phyloP scores from a whole-genome alignment of 1,140 invertebrate species.

The Bombus difficillimus region DNA sequence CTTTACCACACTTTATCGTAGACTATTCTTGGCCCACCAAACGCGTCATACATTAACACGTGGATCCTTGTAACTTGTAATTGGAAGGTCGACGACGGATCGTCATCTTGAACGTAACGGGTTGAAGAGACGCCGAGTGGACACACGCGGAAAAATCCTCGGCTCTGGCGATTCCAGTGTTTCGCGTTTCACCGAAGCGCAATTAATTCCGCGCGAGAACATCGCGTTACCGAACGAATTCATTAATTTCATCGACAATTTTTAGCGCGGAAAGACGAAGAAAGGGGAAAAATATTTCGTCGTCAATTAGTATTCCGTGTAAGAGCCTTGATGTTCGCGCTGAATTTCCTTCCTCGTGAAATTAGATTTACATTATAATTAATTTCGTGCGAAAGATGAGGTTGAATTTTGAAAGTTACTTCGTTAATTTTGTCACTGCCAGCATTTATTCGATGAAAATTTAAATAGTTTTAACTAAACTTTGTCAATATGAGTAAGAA shows the following conservation, averaged over 20 bases:
- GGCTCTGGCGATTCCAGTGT: not conserved
- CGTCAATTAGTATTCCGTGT: not conserved
- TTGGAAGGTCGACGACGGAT: not conserved
- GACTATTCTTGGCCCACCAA: too few species aligned
- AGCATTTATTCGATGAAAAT: not conserved
- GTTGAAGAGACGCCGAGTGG: too few species aligned
- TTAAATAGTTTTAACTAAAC: not conserved
- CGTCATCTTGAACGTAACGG: slow-evolving; percentile 1
- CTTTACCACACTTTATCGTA: too few species aligned
- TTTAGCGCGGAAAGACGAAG: not conserved
- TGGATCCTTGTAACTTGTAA: not conserved
- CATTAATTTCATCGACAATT: slow-evolving; percentile 13
- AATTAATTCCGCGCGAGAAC: slow-evolving; percentile 25
- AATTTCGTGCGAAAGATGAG: not conserved
- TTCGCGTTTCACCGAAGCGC: not conserved
- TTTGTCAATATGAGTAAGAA: too few species aligned
- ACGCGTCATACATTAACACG: too few species aligned
- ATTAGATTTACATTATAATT: not conserved
- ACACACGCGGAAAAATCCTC: not conserved
- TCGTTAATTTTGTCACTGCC: not conserved
- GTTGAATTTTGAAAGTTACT: not conserved
- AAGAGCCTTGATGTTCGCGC: not conserved
- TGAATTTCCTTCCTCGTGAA: not conserved
- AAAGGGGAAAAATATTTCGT: not conserved
- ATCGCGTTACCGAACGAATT: not conserved